phyloP scores from a whole-genome alignment of 2,888 invertebrate species.

The Mimumesa dahlbomi region DNA sequence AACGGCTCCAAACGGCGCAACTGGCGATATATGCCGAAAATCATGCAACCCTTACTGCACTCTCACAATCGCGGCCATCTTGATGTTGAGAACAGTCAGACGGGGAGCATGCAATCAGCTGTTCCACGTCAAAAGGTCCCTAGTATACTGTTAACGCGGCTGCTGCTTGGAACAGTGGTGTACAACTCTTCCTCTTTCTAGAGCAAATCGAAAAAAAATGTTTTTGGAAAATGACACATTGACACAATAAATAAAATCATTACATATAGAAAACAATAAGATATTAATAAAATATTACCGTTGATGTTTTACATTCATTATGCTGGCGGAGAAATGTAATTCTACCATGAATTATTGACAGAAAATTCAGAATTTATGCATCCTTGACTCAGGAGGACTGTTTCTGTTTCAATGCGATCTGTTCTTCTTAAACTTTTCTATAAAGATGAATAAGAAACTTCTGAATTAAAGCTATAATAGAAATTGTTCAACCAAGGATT shows the following conservation, averaged over 20 bases:
- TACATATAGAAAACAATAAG: too few species aligned
- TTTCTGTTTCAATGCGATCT: background rate
- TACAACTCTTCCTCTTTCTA: too few species aligned
- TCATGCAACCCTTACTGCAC: constrained; percentile 62
- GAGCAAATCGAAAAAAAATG: too few species aligned
- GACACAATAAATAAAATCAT: too few species aligned
- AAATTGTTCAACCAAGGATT: background rate
- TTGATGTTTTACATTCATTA: too few species aligned
- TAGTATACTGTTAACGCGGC: constrained; percentile 35
- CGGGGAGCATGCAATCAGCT: constrained; percentile 60
- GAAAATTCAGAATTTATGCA: too few species aligned
- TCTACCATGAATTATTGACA: too few species aligned
- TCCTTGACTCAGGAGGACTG: constrained; percentile 3
- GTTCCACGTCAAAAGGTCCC: constrained; percentile 57
- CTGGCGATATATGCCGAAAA: constrained; percentile 67
- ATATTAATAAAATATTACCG: too few species aligned
- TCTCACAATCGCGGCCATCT: constrained; percentile 70
- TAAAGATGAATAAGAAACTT: background rate
- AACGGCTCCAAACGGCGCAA: constrained; percentile 57
- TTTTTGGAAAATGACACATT: too few species aligned
- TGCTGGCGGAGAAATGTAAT: too few species aligned
- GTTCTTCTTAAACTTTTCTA: background rate
- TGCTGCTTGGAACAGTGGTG: too few species aligned
- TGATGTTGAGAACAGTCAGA: constrained; percentile 49
- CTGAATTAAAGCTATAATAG: background rate